Conservation (phyloP, 1,140 invertebrate species). For the Notospermus geniculatus region DNA sequence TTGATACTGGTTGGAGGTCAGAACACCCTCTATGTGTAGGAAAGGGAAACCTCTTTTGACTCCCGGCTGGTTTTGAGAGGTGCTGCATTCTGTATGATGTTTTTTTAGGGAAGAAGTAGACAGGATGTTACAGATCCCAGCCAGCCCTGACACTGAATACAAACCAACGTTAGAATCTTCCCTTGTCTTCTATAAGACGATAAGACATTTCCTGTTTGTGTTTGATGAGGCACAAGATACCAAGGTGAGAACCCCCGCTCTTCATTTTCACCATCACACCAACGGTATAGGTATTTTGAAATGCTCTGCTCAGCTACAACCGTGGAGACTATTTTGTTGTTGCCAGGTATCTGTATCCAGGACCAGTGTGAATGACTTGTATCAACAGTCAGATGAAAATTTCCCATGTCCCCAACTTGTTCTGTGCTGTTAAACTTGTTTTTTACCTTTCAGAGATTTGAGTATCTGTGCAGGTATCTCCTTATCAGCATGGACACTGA, state of each 20-base stretch:
- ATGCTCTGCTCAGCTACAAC: background rate
- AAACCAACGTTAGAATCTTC: constrained; percentile 48
- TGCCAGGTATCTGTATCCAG: background rate
- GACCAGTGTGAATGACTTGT: background rate
- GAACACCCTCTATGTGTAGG: background rate
- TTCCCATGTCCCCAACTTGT: background rate
- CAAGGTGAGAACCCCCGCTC: constrained; percentile 61
- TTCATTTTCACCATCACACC: no score
- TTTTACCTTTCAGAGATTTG: constrained; percentile 48
- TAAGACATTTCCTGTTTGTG: constrained; percentile 71
- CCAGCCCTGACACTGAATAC: constrained; percentile 33
- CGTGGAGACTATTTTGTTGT: background rate
- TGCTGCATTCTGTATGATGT: background rate
- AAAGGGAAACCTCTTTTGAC: background rate
- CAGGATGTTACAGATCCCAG: constrained; percentile 34
- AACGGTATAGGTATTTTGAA: no score
- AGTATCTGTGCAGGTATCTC: constrained; percentile 67
- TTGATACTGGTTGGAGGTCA: background rate
- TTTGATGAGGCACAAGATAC: constrained; percentile 73
- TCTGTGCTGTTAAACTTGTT: no score
- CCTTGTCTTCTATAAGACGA: constrained; percentile 69
- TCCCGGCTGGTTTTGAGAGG: background rate
- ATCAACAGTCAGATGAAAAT: background rate
- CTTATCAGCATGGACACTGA: constrained; percentile 77
- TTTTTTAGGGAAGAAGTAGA: constrained; percentile 30